These are phyloP conservation scores for Clistopyga incitator DNA, from an alignment of 2,888 invertebrate species.

Conservation along the genomic window DNA sequence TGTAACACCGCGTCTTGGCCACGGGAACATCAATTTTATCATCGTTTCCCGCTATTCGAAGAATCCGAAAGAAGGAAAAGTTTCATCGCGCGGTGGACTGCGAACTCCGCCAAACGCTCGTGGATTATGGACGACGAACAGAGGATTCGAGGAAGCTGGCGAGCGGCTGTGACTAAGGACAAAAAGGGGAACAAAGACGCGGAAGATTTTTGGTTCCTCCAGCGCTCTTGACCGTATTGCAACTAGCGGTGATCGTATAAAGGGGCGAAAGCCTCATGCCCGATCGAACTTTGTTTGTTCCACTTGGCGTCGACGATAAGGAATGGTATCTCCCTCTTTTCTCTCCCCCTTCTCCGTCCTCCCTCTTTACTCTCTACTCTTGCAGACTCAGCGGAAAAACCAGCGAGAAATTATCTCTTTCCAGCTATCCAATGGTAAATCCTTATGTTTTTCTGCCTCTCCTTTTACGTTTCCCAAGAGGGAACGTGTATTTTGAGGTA, in stretches of 20 bases:
- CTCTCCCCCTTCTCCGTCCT: conserved; percentile 23
- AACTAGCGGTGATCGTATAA: conserved; percentile 64
- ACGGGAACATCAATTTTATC: conserved; percentile 68
- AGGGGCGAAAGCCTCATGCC: conserved; percentile 59
- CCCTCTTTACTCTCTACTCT: conserved; percentile 38
- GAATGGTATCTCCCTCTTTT: conserved; percentile 70
- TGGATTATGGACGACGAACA: conserved; percentile 58
- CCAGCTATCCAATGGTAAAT: conserved; percentile 61
- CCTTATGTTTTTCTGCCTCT: conserved; percentile 25
- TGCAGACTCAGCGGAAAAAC: conserved; percentile 75
- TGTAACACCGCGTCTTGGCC: conserved; percentile 59
- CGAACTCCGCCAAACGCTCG: conserved; percentile 34
- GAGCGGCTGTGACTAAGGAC: conserved; percentile 17
- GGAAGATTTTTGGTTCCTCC: conserved; percentile 39
- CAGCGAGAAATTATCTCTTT: conserved; percentile 29
- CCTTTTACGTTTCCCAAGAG: neutral
- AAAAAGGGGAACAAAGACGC: conserved; percentile 52
- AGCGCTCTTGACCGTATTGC: conserved; percentile 72
- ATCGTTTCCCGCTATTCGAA: conserved; percentile 55
- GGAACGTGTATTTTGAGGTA: neutral
- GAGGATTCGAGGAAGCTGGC: conserved; percentile 38
- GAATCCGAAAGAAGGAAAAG: conserved; percentile 60
- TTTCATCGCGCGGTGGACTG: conserved; percentile 32
- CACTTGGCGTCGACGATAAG: conserved; percentile 74
- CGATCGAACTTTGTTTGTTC: conserved; percentile 77